A percentile compares a stretch with the other conserved stretches of the same genome.
Evolutionary conservation across 2,113 vertebrate genomes (phyloP).

Genomic region (Glaucomys volans): DNA sequence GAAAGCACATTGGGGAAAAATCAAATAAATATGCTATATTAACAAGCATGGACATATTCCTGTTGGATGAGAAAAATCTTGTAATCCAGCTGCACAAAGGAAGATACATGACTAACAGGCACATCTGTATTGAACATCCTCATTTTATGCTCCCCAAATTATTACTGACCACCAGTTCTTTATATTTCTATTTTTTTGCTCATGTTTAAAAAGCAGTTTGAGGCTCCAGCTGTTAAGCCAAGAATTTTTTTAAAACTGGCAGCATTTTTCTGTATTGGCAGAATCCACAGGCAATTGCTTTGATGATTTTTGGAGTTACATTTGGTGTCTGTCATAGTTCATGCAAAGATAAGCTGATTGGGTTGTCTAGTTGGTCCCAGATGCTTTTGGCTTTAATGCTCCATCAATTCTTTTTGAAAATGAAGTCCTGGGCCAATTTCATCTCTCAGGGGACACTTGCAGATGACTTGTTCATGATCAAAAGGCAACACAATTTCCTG

Average conservation of each 20-base stretch:
- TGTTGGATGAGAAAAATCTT: neutral
- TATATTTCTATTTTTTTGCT: conserved; percentile 63
- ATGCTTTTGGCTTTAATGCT: conserved; percentile 79
- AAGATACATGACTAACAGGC: neutral
- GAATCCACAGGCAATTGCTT: conserved; percentile 63
- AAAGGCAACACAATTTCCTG: conserved; percentile 76
- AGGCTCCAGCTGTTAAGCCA: conserved; percentile 19
- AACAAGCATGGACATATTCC: neutral
- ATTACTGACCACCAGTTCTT: conserved; percentile 52
- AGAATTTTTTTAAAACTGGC: neutral
- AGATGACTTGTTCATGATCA: conserved; percentile 73
- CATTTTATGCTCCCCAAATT: neutral
- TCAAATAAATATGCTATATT: neutral
- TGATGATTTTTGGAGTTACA: conserved; percentile 70
- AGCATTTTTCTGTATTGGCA: conserved; percentile 76
- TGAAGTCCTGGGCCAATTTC: conserved; percentile 62
- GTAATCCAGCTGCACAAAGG: neutral
- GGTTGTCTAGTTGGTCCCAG: conserved; percentile 60
- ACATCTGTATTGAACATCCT: neutral
- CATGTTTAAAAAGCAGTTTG: conserved; percentile 58
- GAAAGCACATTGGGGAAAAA: neutral
- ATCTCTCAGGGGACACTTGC: neutral
- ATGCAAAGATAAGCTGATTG: conserved; percentile 78
- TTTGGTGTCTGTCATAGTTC: conserved; percentile 71
- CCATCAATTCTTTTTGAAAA: conserved; percentile 80